Evolutionary conservation across 2,797 vertebrate species (phyloP).

Genomic region (Falco concolor): DNA sequence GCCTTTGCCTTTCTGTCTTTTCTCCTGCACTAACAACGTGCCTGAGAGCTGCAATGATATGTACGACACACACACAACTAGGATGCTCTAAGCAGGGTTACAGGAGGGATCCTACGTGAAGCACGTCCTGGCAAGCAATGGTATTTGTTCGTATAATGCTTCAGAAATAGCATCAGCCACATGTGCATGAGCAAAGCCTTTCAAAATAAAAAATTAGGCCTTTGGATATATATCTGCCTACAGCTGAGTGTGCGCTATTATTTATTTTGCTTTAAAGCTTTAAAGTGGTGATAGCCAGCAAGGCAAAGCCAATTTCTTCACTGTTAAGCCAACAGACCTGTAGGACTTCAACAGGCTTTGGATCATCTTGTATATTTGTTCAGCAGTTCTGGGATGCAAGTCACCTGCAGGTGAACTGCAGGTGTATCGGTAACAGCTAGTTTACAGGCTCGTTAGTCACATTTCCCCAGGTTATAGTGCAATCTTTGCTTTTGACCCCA

Average conservation of each 20-base stretch:
- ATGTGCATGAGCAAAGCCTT: slow-evolving; percentile 28
- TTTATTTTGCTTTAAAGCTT: slow-evolving; percentile 19
- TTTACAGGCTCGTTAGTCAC: neutral
- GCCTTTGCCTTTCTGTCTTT: neutral
- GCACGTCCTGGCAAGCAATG: neutral
- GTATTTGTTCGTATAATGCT: neutral
- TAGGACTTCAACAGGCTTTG: neutral
- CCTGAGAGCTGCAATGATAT: neutral
- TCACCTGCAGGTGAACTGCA: neutral
- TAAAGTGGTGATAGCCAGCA: neutral
- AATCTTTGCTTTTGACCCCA: slow-evolving; percentile 35
- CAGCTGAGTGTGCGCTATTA: neutral
- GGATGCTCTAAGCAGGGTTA: neutral
- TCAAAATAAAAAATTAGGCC: neutral
- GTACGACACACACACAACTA: neutral
- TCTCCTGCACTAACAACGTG: neutral
- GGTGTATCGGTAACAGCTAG: neutral
- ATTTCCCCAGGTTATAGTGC: slow-evolving; percentile 27
- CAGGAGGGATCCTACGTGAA: neutral
- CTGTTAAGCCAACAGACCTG: neutral
- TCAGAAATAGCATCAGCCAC: slow-evolving; percentile 17
- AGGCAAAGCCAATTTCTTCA: neutral
- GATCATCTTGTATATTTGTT: neutral
- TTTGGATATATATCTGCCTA: neutral
- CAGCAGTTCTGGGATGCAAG: neutral